phyloP scores from a whole-genome alignment of 2,113 vertebrate genomes.

The Beaufortia kweichowensis region DNA sequence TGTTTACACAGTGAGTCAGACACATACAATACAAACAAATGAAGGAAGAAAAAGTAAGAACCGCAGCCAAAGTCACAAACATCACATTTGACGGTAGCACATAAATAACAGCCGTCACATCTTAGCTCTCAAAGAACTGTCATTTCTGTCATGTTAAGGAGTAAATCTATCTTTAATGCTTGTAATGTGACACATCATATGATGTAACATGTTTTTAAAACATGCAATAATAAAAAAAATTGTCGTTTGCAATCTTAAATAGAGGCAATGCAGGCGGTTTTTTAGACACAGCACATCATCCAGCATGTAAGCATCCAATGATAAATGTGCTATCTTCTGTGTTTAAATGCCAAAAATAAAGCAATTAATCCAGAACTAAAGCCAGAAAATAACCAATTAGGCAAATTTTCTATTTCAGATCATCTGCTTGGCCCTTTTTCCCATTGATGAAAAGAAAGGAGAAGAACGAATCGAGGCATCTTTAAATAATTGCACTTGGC shows the following conservation, averaged over 20 bases:
- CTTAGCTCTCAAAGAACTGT: not conserved
- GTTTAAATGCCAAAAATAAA: constrained; percentile 49
- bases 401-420: constrained; percentile 25
- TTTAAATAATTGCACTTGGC: constrained; percentile 28
- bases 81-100: not conserved
- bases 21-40: constrained; percentile 7
- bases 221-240: not conserved
- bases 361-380: constrained; percentile 49
- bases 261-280: not conserved
- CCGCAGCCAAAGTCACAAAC: not conserved
- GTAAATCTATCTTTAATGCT: constrained; percentile 4
- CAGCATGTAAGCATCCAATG: not conserved
- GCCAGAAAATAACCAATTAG: constrained; percentile 41
- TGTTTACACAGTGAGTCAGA: not conserved
- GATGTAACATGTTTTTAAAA: not conserved
- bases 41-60: not conserved
- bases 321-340: constrained; percentile 13
- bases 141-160: not conserved
- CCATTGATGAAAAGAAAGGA: constrained; percentile 25
- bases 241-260: not conserved
- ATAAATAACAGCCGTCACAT: constrained; percentile 4
- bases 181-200: not conserved
- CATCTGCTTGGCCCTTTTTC: not conserved
- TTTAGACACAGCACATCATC: not conserved
- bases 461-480: constrained; percentile 7